Evolutionary conservation across 1,140 invertebrate genomes (phyloP), one percentile per base, ranked within the genome.

Genomic region (Drosophila gunungcola): DNA sequence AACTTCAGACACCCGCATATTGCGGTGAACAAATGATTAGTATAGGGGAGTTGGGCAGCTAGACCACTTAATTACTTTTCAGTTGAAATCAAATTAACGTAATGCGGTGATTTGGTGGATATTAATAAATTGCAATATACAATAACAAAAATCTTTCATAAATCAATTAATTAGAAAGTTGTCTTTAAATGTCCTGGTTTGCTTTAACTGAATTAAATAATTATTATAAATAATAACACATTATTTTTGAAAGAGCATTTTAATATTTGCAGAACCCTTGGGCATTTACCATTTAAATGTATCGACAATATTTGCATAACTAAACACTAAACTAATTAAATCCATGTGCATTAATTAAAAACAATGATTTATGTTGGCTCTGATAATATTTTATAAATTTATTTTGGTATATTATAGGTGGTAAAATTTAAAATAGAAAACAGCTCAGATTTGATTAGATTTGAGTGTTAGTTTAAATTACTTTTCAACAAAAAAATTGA

Each of bases 1-100:
- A 58, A 43, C n/a, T 3, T 5, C 12, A 21, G 25, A 3, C 12
- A 43, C 64, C 64, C 64, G 64, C 64, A 68, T 68, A 21, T 36
- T 49, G 58, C 58, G 55, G 16, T 43, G 12, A 13, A 63, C 60
- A 42, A 11, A 10, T 42, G 32, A 61, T 36, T 29, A 63, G 36
- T 51, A 27, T 34, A 11, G 21, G 63, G 57, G 54, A 36, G 29
- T 16, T 27, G 16, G 29, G 29, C 29, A 11, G 27, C 10, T 48
- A 11, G 16, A 46, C 45, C 21, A 64, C 43, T 68, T 68, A 68
- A 68, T 68, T 68, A 68, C 60, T 52, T 68, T 68, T 38, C 41
- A 34, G 29, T 67, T 63, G 42, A 41, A 51, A 64, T 51, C 60
- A 67, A 64, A 67, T 51, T 34, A 34, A 27, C 41, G 16, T 36